Conservation (phyloP, 2,888 invertebrate genomes). For the Caenorhabditis drosophilae region DNA sequence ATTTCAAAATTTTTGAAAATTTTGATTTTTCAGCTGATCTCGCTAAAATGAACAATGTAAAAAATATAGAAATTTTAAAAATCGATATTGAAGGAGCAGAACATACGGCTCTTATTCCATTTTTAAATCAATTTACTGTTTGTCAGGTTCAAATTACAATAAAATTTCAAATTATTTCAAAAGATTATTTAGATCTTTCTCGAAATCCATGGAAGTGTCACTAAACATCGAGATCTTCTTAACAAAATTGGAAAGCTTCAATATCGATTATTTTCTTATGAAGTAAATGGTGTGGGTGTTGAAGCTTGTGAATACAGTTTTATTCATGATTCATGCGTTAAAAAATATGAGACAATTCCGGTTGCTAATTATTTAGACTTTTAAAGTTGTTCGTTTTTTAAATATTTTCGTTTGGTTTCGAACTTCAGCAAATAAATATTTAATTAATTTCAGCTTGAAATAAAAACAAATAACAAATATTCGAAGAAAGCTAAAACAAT, state of each 20-base stretch:
- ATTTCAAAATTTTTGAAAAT: no score
- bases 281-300: slow-evolving; percentile 40
- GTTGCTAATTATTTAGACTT: slow-evolving; percentile 29
- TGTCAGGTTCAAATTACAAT: slow-evolving; percentile 40
- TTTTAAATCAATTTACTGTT: slow-evolving; percentile 16
- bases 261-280: slow-evolving; percentile 41
- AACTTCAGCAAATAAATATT: background rate
- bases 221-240: slow-evolving; percentile 20
- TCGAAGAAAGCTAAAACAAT: no score
- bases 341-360: slow-evolving; percentile 20
- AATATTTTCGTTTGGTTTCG: no score
- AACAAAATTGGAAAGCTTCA: slow-evolving; percentile 22
- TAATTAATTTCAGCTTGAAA: no score
- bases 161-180: no score
- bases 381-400: no score
- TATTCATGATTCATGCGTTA: slow-evolving; percentile 33
- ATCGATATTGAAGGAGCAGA: slow-evolving; percentile 38
- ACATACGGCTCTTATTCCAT: slow-evolving; percentile 22
- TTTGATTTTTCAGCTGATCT: background rate
- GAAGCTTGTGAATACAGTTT: slow-evolving; percentile 46
- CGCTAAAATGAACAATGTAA: background rate
- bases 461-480: no score
- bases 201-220: slow-evolving; percentile 39
- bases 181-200: slow-evolving; percentile 34
- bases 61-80: slow-evolving; percentile 24